These are phyloP conservation scores for Plagodis dolabraria DNA, from an alignment of 2,888 invertebrate species.

Conservation along the genomic window DNA sequence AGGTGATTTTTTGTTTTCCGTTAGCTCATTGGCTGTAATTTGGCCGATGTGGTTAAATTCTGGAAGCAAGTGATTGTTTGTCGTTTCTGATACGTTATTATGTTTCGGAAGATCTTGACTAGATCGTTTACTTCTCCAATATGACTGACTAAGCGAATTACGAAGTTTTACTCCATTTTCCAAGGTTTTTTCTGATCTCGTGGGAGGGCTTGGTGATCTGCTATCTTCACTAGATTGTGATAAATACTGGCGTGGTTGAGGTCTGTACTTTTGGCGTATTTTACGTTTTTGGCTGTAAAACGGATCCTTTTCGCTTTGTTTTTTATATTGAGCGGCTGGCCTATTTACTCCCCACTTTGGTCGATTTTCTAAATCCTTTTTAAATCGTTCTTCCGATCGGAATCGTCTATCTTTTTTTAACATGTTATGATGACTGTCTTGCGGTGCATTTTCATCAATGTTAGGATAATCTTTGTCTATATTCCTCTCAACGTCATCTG, in stretches of 20 bases:
- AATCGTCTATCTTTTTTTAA: constrained; percentile 82
- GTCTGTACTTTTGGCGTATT: constrained; percentile 86
- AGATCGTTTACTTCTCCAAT: constrained; percentile 77
- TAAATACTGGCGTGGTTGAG: constrained; percentile 81
- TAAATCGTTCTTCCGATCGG: constrained; percentile 81
- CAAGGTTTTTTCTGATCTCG: constrained; percentile 65
- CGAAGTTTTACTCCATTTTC: constrained; percentile 70
- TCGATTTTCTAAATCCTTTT: constrained; percentile 86
- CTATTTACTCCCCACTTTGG: constrained; percentile 91
- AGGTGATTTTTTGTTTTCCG: constrained; percentile 68
- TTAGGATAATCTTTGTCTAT: constrained; percentile 83
- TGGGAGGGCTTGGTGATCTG: constrained; percentile 83
- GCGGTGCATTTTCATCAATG: constrained; percentile 79
- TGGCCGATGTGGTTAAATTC: constrained; percentile 80
- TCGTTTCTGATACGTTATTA: constrained; percentile 51
- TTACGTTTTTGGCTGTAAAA: constrained; percentile 90
- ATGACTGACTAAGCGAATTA: constrained; percentile 79
- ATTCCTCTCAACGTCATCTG: constrained; percentile 64
- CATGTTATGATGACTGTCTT: constrained; percentile 75
- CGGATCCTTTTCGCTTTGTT: constrained; percentile 96
- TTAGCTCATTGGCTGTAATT: constrained; percentile 66
- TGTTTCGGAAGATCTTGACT: constrained; percentile 74
- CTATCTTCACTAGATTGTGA: constrained; percentile 87
- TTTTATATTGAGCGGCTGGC: constrained; percentile 92
- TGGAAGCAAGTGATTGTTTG: constrained; percentile 71